A percentile compares a stretch with the other conserved stretches of the same genome.
Conservation (phyloP, 2,888 invertebrate species). For the Nezara viridula region DNA sequence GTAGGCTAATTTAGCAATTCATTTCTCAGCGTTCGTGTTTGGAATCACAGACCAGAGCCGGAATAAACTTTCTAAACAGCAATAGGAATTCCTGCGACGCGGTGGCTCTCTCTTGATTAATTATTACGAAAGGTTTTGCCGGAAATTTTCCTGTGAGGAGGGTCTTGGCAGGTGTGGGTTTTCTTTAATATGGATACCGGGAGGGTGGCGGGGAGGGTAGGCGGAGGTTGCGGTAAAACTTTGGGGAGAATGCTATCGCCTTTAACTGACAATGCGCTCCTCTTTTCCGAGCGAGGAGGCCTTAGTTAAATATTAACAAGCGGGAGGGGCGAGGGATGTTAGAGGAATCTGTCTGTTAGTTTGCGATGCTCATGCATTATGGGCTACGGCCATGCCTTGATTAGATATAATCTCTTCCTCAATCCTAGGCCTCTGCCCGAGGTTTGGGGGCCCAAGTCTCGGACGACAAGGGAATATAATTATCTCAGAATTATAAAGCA, state of each 20-base stretch:
- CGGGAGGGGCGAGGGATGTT: neutral
- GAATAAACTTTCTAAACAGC: neutral
- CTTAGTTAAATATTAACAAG: neutral
- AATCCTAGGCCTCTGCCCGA: neutral
- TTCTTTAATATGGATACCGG: neutral
- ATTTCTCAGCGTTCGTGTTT: neutral
- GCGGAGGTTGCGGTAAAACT: neutral
- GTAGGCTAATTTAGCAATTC: neutral
- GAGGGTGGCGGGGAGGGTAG: neutral
- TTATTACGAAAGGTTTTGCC: neutral
- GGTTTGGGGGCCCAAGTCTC: neutral
- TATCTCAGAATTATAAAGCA: neutral
- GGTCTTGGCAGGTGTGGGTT: neutral
- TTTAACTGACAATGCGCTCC: neutral
- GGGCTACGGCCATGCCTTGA: neutral
- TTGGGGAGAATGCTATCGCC: neutral
- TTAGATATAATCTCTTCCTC: neutral
- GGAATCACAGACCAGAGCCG: neutral
- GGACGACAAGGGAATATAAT: neutral
- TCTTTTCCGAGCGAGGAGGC: neutral
- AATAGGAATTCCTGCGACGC: conserved; percentile 4
- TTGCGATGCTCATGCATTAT: neutral
- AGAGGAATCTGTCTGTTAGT: conserved; percentile 10
- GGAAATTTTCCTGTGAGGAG: neutral
- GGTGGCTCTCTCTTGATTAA: neutral